Percentiles rank a stretch among this genome's conserved stretches.
Evolutionary conservation across 2,797 vertebrate species (phyloP).

Genomic region (Macroramphosus scolopax): DNA sequence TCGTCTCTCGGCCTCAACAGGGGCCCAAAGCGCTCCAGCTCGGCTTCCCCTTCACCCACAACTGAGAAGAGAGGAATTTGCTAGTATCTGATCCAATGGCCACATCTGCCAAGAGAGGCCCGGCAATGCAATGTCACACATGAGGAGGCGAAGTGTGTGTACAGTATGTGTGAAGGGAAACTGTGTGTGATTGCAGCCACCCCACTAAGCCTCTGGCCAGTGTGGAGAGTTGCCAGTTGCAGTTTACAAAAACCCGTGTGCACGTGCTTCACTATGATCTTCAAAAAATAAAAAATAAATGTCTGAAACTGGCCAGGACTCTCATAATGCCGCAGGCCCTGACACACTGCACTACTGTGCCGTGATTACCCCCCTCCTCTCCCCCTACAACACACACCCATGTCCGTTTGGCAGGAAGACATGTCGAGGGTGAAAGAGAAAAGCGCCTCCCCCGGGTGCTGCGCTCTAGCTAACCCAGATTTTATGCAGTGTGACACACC

Average conservation of each 20-base stretch:
- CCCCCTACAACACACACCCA: not conserved
- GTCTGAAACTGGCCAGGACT: slow-evolving; percentile 34
- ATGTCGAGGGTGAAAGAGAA: slow-evolving; percentile 59
- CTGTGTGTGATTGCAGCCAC: slow-evolving; percentile 22
- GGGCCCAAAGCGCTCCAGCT: slow-evolving; percentile 38
- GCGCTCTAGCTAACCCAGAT: slow-evolving; percentile 65
- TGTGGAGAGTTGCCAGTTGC: slow-evolving; percentile 52
- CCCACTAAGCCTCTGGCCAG: slow-evolving; percentile 54
- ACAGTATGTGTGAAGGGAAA: slow-evolving; percentile 1
- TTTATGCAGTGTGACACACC: slow-evolving; percentile 64
- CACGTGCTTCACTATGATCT: not conserved
- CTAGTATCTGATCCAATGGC: slow-evolving; percentile 51
- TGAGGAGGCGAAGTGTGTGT: slow-evolving; percentile 7
- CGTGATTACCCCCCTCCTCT: not conserved
- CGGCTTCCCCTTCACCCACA: slow-evolving; percentile 15
- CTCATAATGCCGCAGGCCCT: slow-evolving; percentile 43
- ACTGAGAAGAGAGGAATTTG: slow-evolving; percentile 49
- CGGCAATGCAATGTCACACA: slow-evolving; percentile 12
- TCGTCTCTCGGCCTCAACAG: slow-evolving; percentile 51
- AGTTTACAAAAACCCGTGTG: not conserved
- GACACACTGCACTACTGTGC: slow-evolving; percentile 63
- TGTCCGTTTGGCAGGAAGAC: slow-evolving; percentile 60
- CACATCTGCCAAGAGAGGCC: slow-evolving; percentile 56
- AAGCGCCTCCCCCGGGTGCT: slow-evolving; percentile 56
- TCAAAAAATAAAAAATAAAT: slow-evolving; percentile 11